Evolutionary conservation across 2,797 vertebrate species (phyloP).

Genomic region (Pterois miles): DNA sequence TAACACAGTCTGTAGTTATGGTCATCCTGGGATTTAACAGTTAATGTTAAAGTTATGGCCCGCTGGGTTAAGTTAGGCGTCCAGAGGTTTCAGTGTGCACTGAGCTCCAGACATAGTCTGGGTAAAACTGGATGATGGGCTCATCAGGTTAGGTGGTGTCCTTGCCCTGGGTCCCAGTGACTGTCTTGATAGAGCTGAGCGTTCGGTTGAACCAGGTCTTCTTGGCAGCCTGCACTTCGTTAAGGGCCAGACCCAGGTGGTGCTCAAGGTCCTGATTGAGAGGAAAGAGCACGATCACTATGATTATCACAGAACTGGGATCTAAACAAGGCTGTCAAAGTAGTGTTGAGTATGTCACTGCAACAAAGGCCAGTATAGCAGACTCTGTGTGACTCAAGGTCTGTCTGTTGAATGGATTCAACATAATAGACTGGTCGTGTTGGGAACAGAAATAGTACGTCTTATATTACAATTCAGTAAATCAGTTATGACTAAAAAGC

Average conservation of each 20-base stretch:
- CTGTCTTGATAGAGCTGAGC: constrained; percentile 98
- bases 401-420: constrained; percentile 7
- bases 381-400: neutral
- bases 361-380: neutral
- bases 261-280: constrained; percentile 93
- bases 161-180: constrained; percentile 96
- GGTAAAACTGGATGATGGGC: constrained; percentile 13
- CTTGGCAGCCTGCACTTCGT: constrained; percentile 97
- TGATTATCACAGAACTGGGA: neutral
- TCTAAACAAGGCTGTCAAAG: neutral
- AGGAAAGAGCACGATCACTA: neutral
- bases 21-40: constrained; percentile 48
- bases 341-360: neutral
- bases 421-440: neutral
- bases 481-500: neutral
- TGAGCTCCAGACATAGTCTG: constrained; percentile 30
- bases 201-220: constrained; percentile 99
- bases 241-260: constrained; percentile 94
- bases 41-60: constrained; percentile 56
- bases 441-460: neutral
- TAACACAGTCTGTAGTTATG: constrained; percentile 49
- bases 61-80: constrained; percentile 34
- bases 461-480: neutral
- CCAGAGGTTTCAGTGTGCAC: constrained; percentile 35
- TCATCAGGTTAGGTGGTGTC: constrained; percentile 90